These are phyloP conservation scores for Brachionus sp. DNA, from an alignment of 1,140 invertebrate species.

Conservation along the genomic window DNA sequence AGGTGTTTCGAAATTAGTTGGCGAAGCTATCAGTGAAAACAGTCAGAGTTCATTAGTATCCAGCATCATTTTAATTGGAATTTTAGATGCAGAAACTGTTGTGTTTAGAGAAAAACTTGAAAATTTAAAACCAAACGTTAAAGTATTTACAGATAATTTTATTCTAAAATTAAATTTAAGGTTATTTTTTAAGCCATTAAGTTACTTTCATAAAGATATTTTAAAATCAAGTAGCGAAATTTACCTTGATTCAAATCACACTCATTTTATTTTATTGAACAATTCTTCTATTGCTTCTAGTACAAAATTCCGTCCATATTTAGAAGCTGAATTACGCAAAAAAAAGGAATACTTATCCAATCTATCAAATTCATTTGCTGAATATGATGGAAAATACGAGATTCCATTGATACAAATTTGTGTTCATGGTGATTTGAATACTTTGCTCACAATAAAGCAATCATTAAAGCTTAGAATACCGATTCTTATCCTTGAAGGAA, in stretches of 20 bases:
- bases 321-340: background rate
- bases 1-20: constrained; percentile 64
- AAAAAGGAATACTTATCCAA: background rate
- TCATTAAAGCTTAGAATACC: constrained; percentile 54
- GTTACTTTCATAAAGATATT: background rate
- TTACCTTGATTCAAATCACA: constrained; percentile 17
- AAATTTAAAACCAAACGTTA: background rate
- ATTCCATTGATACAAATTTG: constrained; percentile 58
- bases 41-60: constrained; percentile 23
- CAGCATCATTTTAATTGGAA: constrained; percentile 67
- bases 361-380: background rate
- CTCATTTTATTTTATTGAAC: background rate
- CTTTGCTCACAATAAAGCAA: constrained; percentile 54
- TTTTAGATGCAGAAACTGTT: background rate
- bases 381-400: background rate
- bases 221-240: background rate
- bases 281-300: too few species aligned
- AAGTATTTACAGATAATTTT: background rate
- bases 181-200: background rate
- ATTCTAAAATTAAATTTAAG: too few species aligned
- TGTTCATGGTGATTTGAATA: constrained; percentile 58
- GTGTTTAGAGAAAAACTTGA: background rate
- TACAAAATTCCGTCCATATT: background rate
- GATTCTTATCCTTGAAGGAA: constrained; percentile 57
- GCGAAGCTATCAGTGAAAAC: constrained; percentile 75